phyloP scores from a whole-genome alignment of 2,113 vertebrate species.

The Lamprotornis superbus region DNA sequence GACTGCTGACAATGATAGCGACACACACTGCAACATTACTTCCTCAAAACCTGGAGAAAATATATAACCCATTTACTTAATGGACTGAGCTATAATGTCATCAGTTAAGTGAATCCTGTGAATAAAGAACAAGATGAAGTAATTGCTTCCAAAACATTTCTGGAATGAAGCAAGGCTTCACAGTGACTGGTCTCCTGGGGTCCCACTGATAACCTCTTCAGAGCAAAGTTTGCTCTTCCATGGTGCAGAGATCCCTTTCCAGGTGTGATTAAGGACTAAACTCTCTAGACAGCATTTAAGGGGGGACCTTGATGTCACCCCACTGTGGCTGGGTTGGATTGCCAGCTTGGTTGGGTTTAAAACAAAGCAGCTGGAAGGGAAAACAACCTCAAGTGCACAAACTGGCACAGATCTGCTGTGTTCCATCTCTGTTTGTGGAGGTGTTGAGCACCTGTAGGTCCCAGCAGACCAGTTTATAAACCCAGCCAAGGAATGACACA shows the following conservation, averaged over 20 bases:
- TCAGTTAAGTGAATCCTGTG: slow-evolving; percentile 51
- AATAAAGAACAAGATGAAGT: slow-evolving; percentile 65
- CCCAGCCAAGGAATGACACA: neutral
- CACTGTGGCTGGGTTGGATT: neutral
- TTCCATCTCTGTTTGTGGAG: neutral
- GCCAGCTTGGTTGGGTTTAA: neutral
- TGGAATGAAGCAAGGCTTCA: slow-evolving; percentile 56
- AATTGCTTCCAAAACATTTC: slow-evolving; percentile 69
- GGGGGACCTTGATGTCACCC: neutral
- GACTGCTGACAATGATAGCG: neutral
- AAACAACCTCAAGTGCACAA: neutral
- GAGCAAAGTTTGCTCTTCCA: slow-evolving; percentile 1
- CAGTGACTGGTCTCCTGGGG: slow-evolving; percentile 51
- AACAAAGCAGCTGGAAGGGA: neutral
- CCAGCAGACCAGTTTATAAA: neutral
- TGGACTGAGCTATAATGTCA: slow-evolving; percentile 65
- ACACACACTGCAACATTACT: neutral
- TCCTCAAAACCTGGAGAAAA: slow-evolving; percentile 61
- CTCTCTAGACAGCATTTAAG: neutral
- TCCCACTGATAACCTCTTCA: slow-evolving; percentile 9
- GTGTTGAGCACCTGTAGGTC: neutral
- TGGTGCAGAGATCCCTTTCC: neutral
- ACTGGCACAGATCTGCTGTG: too few relatives aligned
- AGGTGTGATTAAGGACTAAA: neutral
- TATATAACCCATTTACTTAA: slow-evolving; percentile 65